phyloP scores from a whole-genome alignment of 2,797 vertebrate species.

The Nothura maculosa region DNA sequence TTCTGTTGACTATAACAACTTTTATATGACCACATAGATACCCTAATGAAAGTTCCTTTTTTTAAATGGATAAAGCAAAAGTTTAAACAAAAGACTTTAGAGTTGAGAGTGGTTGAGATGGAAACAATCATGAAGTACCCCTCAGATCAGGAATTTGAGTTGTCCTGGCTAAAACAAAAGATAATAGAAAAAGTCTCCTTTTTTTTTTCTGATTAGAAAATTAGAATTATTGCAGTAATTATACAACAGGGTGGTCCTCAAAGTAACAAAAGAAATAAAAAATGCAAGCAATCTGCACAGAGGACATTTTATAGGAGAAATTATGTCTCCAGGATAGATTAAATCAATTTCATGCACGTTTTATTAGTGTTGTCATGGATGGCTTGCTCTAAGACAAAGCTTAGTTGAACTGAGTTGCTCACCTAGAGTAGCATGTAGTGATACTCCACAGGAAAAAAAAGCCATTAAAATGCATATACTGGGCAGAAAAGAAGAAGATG shows the following conservation, averaged over 20 bases:
- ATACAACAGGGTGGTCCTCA: not conserved
- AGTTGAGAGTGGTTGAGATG: not conserved
- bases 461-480: not conserved
- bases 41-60: not conserved
- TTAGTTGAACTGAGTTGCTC: constrained; percentile 71
- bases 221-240: constrained; percentile 38
- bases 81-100: not conserved
- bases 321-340: constrained; percentile 64
- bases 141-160: not conserved
- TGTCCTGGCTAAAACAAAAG: not conserved
- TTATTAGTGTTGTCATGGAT: constrained; percentile 63
- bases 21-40: not conserved
- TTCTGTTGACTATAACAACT: not conserved
- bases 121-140: not conserved
- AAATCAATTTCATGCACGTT: constrained; percentile 78
- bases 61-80: not conserved
- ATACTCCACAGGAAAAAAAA: constrained; percentile 5
- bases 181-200: not conserved
- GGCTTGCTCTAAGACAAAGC: constrained; percentile 51
- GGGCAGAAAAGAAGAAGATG: not conserved
- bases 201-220: not conserved
- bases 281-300: constrained; percentile 8
- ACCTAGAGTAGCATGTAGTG: constrained; percentile 8
- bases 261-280: constrained; percentile 50
- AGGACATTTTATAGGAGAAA: constrained; percentile 52